Percentiles rank a stretch among this genome's conserved stretches.
phyloP scores from a whole-genome alignment of 2,888 invertebrate species.

The Anoncus sp. region DNA sequence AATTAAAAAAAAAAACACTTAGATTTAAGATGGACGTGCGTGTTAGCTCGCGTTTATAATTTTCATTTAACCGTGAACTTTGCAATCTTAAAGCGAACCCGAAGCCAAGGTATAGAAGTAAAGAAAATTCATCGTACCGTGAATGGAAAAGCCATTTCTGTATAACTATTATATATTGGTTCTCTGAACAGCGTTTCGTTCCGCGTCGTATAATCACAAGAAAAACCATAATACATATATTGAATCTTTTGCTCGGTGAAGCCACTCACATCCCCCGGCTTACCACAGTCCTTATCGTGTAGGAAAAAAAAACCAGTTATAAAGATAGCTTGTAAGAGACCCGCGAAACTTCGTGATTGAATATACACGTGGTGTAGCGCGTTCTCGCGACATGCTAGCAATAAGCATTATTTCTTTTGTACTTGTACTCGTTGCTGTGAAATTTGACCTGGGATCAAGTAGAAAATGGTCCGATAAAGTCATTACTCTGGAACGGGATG shows the following conservation, averaged over 20 bases:
- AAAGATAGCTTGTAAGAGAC: constrained; percentile 47
- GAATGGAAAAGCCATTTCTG: too few species aligned
- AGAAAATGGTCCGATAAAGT: neutral
- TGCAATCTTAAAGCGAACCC: too few species aligned
- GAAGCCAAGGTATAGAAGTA: too few species aligned
- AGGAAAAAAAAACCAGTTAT: constrained; percentile 48
- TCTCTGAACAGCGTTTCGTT: too few species aligned
- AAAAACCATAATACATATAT: constrained; percentile 35
- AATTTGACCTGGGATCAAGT: neutral
- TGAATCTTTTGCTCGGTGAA: constrained; percentile 15
- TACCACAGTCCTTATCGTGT: too few species aligned
- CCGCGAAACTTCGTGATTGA: constrained; percentile 11
- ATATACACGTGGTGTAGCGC: constrained; percentile 5
- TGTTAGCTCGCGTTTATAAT: too few species aligned
- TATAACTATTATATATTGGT: too few species aligned
- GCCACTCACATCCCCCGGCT: too few species aligned
- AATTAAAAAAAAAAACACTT: too few species aligned
- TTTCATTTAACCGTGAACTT: constrained; percentile 24
- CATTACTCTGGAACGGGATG: neutral
- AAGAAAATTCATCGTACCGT: too few species aligned
- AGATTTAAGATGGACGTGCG: too few species aligned
- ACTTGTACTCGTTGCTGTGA: constrained; percentile 3
- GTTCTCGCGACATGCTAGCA: constrained; percentile 16
- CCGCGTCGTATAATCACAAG: too few species aligned
- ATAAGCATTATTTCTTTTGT: constrained; percentile 31